These are phyloP conservation scores for Chunga burmeisteri DNA, from an alignment of 2,113 vertebrate genomes.

Conservation along the genomic window DNA sequence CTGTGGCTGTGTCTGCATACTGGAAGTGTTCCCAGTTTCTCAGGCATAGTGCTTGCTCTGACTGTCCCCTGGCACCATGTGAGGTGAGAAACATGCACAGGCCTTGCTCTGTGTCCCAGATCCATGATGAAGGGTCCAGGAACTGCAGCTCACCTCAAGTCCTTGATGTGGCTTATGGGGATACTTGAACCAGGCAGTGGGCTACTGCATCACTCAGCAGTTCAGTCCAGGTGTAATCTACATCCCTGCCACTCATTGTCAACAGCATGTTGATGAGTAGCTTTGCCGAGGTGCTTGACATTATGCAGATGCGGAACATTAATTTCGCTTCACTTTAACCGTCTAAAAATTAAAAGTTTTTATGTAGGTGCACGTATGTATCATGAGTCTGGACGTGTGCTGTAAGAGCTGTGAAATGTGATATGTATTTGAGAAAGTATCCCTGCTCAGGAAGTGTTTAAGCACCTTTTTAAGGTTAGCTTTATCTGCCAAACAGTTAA, in stretches of 20 bases:
- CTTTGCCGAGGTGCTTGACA: not conserved
- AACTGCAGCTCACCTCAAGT: not conserved
- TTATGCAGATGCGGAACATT: not conserved
- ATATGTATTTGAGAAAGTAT: not conserved
- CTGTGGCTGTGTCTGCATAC: not conserved
- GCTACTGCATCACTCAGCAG: not conserved
- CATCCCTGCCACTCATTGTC: not conserved
- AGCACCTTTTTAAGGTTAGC: not conserved
- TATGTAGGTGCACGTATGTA: not conserved
- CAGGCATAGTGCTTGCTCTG: not conserved
- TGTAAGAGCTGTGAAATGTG: not conserved
- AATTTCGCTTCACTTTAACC: not conserved
- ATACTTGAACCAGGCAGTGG: not conserved
- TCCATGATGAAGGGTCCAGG: not conserved
- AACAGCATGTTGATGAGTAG: not conserved
- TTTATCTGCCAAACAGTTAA: not conserved
- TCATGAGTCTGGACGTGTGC: not conserved
- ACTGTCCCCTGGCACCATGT: not conserved
- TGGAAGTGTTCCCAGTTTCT: not conserved
- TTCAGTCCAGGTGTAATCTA: not conserved
- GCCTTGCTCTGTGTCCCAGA: not conserved
- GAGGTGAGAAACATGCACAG: not conserved
- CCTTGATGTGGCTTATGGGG: not conserved
- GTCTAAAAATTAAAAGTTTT: not conserved
- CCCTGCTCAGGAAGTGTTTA: not conserved